Base-by-base conservation (phyloP, 2,113 vertebrate species). In the Anarhynchus alexandrinus region DNA sequence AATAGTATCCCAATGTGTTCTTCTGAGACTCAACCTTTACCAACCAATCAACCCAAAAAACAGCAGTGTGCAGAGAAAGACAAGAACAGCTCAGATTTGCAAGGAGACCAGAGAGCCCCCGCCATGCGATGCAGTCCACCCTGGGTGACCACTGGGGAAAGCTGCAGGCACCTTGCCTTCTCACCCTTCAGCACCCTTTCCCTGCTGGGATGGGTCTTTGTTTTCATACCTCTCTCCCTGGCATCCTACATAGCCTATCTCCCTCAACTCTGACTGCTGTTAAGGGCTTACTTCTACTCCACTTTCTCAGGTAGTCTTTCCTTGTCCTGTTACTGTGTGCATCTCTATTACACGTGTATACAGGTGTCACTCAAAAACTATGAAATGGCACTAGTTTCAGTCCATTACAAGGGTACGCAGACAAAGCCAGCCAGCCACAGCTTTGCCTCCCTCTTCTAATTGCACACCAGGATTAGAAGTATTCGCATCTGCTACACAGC, bases 261-360 rank as follows among this genome's bases (percentile, higher is more conserved):
- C n/a, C 30, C 55, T 86, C 49, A 38, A 11, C 25, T 67, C 3
- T 23, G 27, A 70, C 45, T 66, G 58, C 22, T 67, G 4, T 15
- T 32, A 67, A 14, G 8, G 30, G 19, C 7, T 70, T 59, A n/a
- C 22, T 82, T 25, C 15, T 49, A 38, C 10, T 55, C 40, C 5
- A 7, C 29, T 16, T 90, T 30, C 27, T 86, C 43, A 13, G 0
- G 0, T 5, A 61, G 16, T 43, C 20, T 26, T 51, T 84, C 40
- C 40, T 13, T 23, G 14, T 5, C 38, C 55, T 73, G 34, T 10
- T 70, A 23, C 52, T 8, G 3, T 5, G 1, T 2, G 15, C 74
- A 42, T 9, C 18, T 22, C 38, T 65, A 17, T 42, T 27, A 57
- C 6, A 11, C 0, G 0, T 1, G 0, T 6, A 20, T 1, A 29